Evolutionary conservation across 2,113 vertebrate genomes (phyloP), one percentile per base, ranked within the genome.

Genomic region (Hippocampus barbouri): DNA sequence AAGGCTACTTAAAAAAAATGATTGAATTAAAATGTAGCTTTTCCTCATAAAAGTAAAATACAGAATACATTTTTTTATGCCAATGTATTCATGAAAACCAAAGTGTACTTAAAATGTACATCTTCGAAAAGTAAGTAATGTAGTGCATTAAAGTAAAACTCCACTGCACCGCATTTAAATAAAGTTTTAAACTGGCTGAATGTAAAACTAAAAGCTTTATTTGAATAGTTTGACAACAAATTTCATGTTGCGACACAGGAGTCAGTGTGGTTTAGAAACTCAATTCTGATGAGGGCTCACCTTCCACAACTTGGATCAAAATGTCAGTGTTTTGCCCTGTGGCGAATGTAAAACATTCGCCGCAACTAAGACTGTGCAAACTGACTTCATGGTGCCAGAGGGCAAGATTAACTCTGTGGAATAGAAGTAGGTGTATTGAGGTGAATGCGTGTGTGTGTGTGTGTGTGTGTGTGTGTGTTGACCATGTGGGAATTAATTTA

Each of bases 301-400:
- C 73, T 72, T 73, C 34, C 69, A 27, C 59, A 61, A 60, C 65
- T 73, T 88, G 84, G 83, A 88, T 86, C 86, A 78, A 66, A 79
- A 69, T 70, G 66, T 84, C 68, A 72, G 69, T 83, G 82, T 77
- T 66, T 87, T 79, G 85, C 80, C 86, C 74, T 72, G 69, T 81
- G 88, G 86, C 85, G 78, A 70, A 79, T 84, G 82, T 83, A 81
- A 83, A 84, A 85, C 79, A 80, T 71, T 82, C 79, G 82, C 82
- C 79, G 59, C 78, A 77, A 73, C 73, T 66, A 38, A 84, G 57
- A 66, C 49, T 67, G 69, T 68, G 53, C 61, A 23, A 25, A 66
- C 63, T 77, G 70, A 74, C 80, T 74, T 72, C 79, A 51, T 25
- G 73, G 78, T 74, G 86, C 88, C 86, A 81, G 74, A 82, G 83